A percentile compares a stretch with the other conserved stretches of the same genome.
These are phyloP conservation scores for Mico argentatus DNA, from an alignment of 2,797 vertebrate species.

Conservation along the genomic window DNA sequence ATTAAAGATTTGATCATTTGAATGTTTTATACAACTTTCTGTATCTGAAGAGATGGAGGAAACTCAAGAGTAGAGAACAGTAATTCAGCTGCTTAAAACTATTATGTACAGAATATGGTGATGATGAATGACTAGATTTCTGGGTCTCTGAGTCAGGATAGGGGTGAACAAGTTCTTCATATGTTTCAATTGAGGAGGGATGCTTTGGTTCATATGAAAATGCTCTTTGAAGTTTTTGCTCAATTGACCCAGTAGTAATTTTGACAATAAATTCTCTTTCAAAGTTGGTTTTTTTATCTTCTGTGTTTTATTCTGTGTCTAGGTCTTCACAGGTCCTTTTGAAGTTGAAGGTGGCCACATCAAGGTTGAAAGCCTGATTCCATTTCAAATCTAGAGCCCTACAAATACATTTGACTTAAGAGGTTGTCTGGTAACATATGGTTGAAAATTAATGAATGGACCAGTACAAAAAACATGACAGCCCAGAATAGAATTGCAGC, in stretches of 20 bases:
- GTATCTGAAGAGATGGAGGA: background rate
- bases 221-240: background rate
- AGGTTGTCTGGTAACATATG: background rate
- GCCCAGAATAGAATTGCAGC: background rate
- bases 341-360: background rate
- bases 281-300: background rate
- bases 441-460: background rate
- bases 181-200: background rate
- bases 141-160: background rate
- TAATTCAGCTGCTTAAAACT: background rate
- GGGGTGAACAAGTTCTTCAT: background rate
- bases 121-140: background rate
- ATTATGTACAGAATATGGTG: background rate
- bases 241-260: background rate
- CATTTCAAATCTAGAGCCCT: background rate
- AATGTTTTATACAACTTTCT: background rate
- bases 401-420: background rate
- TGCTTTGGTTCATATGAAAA: background rate
- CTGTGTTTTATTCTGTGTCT: background rate
- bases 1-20: background rate
- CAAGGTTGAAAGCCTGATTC: background rate
- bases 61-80: background rate
- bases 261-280: background rate
- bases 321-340: background rate
- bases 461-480: background rate